phyloP scores from a whole-genome alignment of 2,113 vertebrate species.

The Cyphomyrus plagiostoma region DNA sequence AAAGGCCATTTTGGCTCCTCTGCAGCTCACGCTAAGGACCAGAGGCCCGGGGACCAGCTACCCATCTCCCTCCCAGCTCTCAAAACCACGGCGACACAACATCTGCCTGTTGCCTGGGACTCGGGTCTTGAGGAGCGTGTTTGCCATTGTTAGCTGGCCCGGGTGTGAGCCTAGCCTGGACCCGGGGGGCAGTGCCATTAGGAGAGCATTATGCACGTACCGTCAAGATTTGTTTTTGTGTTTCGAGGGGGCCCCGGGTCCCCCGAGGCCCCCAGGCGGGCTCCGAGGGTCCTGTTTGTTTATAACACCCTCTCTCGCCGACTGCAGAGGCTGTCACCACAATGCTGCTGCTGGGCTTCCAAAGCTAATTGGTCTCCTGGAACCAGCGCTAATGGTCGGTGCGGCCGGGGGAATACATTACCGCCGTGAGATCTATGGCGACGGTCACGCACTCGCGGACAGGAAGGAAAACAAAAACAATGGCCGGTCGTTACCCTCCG shows the following conservation, averaged over 20 bases:
- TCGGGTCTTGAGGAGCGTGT: conserved; percentile 35
- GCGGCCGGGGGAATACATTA: conserved; percentile 68
- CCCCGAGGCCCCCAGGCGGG: conserved; percentile 55
- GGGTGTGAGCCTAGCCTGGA: conserved; percentile 44
- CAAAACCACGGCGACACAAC: neutral
- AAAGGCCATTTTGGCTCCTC: neutral
- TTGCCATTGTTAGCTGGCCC: conserved; percentile 55
- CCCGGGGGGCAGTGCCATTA: conserved; percentile 63
- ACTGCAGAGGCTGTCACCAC: conserved; percentile 72
- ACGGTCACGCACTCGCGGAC: conserved; percentile 42
- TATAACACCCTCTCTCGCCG: conserved; percentile 67
- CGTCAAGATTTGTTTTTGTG: conserved; percentile 69
- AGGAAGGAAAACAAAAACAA: conserved; percentile 43
- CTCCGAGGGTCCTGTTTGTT: conserved; percentile 79
- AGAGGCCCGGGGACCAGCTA: neutral
- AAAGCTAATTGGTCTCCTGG: conserved; percentile 76
- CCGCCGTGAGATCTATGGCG: conserved; percentile 50
- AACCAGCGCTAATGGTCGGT: conserved; percentile 73
- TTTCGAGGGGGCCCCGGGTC: conserved; percentile 49
- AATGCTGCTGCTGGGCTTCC: conserved; percentile 64
- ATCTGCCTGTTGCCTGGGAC: conserved; percentile 2
- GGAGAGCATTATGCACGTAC: conserved; percentile 56
- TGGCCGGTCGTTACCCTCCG: conserved; percentile 46
- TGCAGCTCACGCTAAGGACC: neutral
- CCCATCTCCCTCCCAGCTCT: neutral